Evolutionary conservation across 2,888 invertebrate species (phyloP).

Genomic region (Homarus gammarus): DNA sequence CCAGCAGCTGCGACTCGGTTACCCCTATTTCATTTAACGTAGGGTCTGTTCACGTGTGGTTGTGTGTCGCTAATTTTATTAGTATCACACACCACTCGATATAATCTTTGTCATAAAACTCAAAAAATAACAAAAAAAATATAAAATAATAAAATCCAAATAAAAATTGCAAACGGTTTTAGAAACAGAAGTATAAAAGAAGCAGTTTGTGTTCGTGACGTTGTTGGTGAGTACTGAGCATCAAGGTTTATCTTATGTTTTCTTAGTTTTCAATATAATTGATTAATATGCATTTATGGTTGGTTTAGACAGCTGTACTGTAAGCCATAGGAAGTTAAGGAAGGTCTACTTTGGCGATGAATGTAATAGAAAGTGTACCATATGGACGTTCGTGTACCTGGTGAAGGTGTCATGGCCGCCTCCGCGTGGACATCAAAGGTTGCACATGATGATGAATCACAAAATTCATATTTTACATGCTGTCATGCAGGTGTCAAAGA

Average conservation of each 20-base stretch:
- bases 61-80: conserved; percentile 70
- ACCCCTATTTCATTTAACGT: conserved; percentile 70
- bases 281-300: no score
- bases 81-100: conserved; percentile 74
- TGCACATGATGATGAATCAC: no score
- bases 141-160: conserved; percentile 66
- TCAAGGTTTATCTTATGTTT: neutral
- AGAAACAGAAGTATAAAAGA: conserved; percentile 67
- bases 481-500: no score
- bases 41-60: conserved; percentile 74
- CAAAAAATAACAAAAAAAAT: conserved; percentile 71
- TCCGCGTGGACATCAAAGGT: neutral
- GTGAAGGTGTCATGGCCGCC: conserved; percentile 57
- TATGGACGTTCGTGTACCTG: conserved; percentile 15
- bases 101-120: conserved; percentile 72
- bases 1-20: neutral
- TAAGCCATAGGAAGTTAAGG: no score
- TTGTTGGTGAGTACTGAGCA: conserved; percentile 60
- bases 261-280: no score
- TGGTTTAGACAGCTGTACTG: neutral
- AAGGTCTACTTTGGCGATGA: no score
- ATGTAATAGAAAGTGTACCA: neutral
- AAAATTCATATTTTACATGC: no score
- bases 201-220: conserved; percentile 54
- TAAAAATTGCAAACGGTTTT: conserved; percentile 74